Evolutionary conservation across 1,140 invertebrate genomes (phyloP).

Genomic region (Leptestheria dahalacensis): DNA sequence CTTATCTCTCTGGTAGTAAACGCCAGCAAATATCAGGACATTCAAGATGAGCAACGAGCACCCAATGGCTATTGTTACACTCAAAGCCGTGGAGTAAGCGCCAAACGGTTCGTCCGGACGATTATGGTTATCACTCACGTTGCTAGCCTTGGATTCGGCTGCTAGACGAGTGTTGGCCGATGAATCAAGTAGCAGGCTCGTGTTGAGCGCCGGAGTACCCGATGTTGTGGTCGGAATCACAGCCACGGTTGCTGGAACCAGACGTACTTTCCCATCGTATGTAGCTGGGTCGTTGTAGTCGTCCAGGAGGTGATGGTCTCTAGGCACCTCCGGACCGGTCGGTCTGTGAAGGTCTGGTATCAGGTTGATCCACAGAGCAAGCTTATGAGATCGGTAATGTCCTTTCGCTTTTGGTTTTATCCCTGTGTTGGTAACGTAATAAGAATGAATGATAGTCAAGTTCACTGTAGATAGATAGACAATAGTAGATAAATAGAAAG

Average conservation of each 20-base stretch:
- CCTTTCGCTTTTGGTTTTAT: conserved; percentile 74
- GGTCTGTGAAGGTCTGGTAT: conserved; percentile 89
- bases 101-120: conserved; percentile 57
- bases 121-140: neutral
- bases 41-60: conserved; percentile 78
- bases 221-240: neutral
- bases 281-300: conserved; percentile 34
- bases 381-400: conserved; percentile 80
- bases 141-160: neutral
- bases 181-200: conserved; percentile 3
- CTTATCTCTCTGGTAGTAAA: conserved; percentile 84
- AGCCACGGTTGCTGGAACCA: conserved; percentile 8
- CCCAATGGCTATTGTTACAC: conserved; percentile 86
- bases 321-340: conserved; percentile 64
- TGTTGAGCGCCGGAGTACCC: conserved; percentile 1
- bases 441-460: too few species aligned
- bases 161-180: neutral
- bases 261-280: conserved; percentile 31
- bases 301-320: conserved; percentile 68
- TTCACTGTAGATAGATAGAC: neutral
- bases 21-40: conserved; percentile 80
- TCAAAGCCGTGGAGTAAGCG: conserved; percentile 70
- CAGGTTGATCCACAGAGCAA: conserved; percentile 92
- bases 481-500: too few species aligned
- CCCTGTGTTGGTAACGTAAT: neutral